Percentiles rank a stretch among this genome's conserved stretches.
Conservation (phyloP, 2,797 vertebrate genomes). For the Pterois miles region DNA sequence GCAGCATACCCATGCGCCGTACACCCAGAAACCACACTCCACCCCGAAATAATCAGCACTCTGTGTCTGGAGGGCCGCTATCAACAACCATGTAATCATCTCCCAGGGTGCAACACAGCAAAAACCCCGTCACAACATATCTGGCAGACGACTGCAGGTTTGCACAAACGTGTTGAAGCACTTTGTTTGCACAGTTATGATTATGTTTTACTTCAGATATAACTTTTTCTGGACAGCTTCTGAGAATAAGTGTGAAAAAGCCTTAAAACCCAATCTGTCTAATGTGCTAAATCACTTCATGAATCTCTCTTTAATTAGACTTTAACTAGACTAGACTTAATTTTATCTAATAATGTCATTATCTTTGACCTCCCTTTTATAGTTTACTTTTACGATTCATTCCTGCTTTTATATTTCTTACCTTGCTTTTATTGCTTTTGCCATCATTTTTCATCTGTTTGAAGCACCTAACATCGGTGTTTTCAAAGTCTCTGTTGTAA, state of each 20-base stretch:
- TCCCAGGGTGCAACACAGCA: constrained; percentile 63
- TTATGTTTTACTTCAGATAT: constrained; percentile 19
- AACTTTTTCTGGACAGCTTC: constrained; percentile 7
- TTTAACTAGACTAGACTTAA: neutral
- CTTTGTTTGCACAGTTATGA: constrained; percentile 17
- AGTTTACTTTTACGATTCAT: constrained; percentile 31
- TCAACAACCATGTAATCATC: constrained; percentile 76
- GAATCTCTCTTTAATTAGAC: neutral
- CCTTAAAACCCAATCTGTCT: constrained; percentile 9
- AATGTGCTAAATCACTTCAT: constrained; percentile 15
- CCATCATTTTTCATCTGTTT: constrained; percentile 29
- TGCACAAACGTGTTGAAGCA: constrained; percentile 11
- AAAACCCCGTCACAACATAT: constrained; percentile 52
- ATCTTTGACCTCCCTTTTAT: constrained; percentile 22
- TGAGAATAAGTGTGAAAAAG: constrained; percentile 2
- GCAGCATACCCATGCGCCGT: constrained; percentile 34
- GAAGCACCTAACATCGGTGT: constrained; percentile 22
- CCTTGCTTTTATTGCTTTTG: constrained; percentile 30
- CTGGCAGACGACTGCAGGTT: constrained; percentile 2
- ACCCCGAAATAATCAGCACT: constrained; percentile 76
- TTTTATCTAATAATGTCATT: constrained; percentile 22
- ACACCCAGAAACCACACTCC: constrained; percentile 60
- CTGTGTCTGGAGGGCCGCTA: constrained; percentile 67
- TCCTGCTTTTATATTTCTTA: constrained; percentile 13
- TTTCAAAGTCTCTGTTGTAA: constrained; percentile 35